Evolutionary conservation across 2,797 vertebrate genomes (phyloP), one percentile per base, ranked within the genome.

Genomic region (Notolabrus celidotus): DNA sequence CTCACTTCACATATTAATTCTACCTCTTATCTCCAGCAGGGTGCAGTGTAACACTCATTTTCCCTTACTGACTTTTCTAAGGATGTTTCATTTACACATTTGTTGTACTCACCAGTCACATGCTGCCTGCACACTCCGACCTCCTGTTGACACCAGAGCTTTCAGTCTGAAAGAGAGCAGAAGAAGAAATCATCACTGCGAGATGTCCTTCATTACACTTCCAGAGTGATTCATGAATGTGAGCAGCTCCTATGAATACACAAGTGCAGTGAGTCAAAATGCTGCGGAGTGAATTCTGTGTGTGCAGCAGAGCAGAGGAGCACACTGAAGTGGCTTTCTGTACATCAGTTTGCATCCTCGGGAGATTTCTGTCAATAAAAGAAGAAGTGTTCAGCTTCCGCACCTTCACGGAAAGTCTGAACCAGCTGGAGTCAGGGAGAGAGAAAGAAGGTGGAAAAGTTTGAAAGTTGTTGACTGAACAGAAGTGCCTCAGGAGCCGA

Each of bases 61-160:
- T 19, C 20, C 5, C 4, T 4, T 3, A 3, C 9, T 29, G 33
- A 12, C 31, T 31, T 41, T 38, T 33, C 10, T 39, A 50, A 66
- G 47, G 51, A 47, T 61, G 0, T 27, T 25, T 9, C 38, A 27
- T 57, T 22, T 39, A 23, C 38, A 55, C 31, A 23, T 33, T 42
- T 62, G 23, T 53, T 22, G 38, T 22, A 89, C 97, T 92, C 90
- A 98, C 97, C 97, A 99, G 94, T 98, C 97, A 88, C 97, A 99
- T 69, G 97, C 97, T 71, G 96, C 95, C 76, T 99, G 97, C 31
- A 99, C 97, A 4, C 96, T 99, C 81, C 96, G 95, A 84, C 97
- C 96, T 60, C 97, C 97, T 0, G 97, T 98, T 6, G 97, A 98
- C 29, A 96, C 96, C 90, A 99, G 86, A 15, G 97, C 97, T 90